These are phyloP conservation scores for Pelagia noctiluca DNA, from an alignment of 30 jellyfish, hydroid and myxozoan species.

Conservation along the genomic window DNA sequence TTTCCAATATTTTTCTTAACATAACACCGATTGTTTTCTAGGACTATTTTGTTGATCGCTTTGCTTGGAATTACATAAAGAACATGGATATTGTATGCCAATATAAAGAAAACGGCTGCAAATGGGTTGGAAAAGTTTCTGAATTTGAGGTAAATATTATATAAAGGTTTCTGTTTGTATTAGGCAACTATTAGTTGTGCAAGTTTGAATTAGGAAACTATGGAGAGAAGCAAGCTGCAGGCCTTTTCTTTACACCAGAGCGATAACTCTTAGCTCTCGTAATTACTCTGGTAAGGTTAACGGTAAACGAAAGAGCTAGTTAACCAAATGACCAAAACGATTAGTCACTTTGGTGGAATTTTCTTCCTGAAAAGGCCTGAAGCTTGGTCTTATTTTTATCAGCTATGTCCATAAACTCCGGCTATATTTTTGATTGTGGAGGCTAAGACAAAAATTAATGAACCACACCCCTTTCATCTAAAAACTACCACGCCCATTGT, in stretches of 20 bases:
- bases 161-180: too few relatives aligned
- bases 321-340: too few relatives aligned
- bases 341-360: too few relatives aligned
- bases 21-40: neutral
- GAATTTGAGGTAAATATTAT: conserved; percentile 31
- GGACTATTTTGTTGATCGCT: conserved; percentile 36
- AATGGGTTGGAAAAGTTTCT: conserved; percentile 42
- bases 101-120: conserved; percentile 29
- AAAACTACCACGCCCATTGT: too few relatives aligned
- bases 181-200: neutral
- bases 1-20: too few relatives aligned
- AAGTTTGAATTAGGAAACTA: neutral
- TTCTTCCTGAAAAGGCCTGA: too few relatives aligned
- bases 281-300: neutral
- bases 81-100: conserved; percentile 19
- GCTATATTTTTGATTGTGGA: too few relatives aligned
- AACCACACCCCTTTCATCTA: too few relatives aligned
- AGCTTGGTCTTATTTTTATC: too few relatives aligned
- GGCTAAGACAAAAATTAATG: too few relatives aligned
- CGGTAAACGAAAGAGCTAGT: neutral
- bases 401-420: too few relatives aligned
- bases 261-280: neutral
- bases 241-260: neutral
- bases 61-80: conserved; percentile 20
- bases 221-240: neutral